Conservation (phyloP, 2,888 invertebrate genomes). For the Eutolmus rufibarbis region DNA sequence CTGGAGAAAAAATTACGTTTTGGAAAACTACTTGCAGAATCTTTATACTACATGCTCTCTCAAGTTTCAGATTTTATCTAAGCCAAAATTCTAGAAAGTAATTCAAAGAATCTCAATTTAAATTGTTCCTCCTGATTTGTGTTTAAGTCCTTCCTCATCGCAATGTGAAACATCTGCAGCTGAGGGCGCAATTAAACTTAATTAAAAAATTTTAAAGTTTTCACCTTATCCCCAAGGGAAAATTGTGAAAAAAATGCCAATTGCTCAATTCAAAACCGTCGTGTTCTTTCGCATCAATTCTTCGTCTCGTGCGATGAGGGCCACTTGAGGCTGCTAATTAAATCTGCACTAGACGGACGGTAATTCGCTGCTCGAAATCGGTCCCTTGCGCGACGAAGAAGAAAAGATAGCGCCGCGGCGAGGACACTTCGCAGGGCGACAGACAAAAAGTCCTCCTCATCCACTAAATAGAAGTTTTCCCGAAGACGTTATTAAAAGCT, state of each 20-base stretch:
- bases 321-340: slow-evolving; percentile 8
- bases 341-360: slow-evolving; percentile 9
- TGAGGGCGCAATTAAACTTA: neutral
- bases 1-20: neutral
- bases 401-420: neutral
- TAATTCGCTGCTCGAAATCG: neutral
- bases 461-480: neutral
- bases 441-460: neutral
- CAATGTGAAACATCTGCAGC: neutral
- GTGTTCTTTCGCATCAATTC: neutral
- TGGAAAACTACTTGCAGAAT: neutral
- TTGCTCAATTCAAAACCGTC: neutral
- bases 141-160: neutral
- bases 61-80: neutral
- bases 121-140: neutral
- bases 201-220: neutral
- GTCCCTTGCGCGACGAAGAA: neutral
- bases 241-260: neutral
- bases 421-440: neutral
- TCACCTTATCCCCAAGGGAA: neutral
- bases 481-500: slow-evolving; percentile 11
- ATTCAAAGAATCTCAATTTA: neutral
- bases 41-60: no score
- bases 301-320: neutral
- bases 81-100: neutral